A percentile compares a stretch with the other conserved stretches of the same genome.
Evolutionary conservation across 2,888 invertebrate species (phyloP).

Genomic region (Taenaris catops): DNA sequence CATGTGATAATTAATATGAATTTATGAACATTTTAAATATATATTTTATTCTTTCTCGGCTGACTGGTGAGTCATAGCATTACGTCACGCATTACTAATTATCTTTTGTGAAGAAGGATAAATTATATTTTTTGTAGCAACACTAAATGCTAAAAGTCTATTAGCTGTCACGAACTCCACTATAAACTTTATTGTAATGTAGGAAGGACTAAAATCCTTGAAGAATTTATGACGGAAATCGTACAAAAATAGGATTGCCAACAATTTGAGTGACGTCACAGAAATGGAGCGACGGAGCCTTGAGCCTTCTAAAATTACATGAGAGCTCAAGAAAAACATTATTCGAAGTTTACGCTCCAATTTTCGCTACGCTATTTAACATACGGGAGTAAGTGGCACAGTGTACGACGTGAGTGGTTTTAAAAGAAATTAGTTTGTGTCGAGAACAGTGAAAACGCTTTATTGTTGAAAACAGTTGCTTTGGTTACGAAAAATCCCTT

Average conservation of each 20-base stretch:
- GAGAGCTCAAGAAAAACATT: conserved; percentile 56
- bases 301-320: conserved; percentile 71
- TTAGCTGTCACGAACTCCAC: conserved; percentile 43
- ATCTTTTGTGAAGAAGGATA: conserved; percentile 14
- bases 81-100: conserved; percentile 24
- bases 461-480: conserved; percentile 45
- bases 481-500: conserved; percentile 49
- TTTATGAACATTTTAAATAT: no score
- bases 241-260: conserved; percentile 78
- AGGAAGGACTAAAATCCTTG: conserved; percentile 45
- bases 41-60: no score
- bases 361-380: conserved; percentile 37
- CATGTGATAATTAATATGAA: no score
- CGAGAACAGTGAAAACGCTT: conserved; percentile 28
- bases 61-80: conserved; percentile 28
- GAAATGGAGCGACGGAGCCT: conserved; percentile 58
- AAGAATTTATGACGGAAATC: conserved; percentile 55
- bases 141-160: conserved; percentile 35
- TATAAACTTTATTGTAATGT: conserved; percentile 40
- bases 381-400: conserved; percentile 47
- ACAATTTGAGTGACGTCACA: conserved; percentile 76
- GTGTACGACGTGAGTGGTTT: conserved; percentile 50
- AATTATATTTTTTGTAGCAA: conserved; percentile 36
- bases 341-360: conserved; percentile 50
- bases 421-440: conserved; percentile 31